A percentile compares a stretch with the other conserved stretches of the same genome.
These are phyloP conservation scores for Polydesmus complanatus DNA, from an alignment of 2,888 invertebrate species.

Conservation along the genomic window DNA sequence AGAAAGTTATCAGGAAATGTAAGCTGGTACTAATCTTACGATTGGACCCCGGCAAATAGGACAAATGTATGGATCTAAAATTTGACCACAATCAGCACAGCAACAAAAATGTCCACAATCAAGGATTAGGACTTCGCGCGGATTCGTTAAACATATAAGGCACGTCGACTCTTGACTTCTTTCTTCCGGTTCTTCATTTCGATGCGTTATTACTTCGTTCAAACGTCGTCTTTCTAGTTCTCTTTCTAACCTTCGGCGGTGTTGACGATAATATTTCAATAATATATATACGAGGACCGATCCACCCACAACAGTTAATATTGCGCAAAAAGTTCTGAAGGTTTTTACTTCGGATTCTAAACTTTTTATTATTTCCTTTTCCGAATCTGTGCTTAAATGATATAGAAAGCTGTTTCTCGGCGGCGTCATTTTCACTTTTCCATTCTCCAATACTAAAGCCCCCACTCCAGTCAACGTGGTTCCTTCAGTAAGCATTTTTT, in stretches of 20 bases:
- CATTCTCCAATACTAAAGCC: constrained; percentile 49
- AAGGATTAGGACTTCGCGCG: constrained; percentile 70
- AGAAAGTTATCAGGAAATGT: constrained; percentile 57
- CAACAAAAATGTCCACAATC: constrained; percentile 84
- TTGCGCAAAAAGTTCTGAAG: no score
- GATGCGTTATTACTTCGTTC: no score
- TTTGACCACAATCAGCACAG: constrained; percentile 69
- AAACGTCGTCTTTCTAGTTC: no score
- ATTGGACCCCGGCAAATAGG: constrained; percentile 66
- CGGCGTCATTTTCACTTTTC: constrained; percentile 52
- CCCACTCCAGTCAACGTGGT: constrained; percentile 67
- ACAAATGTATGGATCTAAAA: constrained; percentile 49
- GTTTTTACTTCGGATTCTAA: no score
- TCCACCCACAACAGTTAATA: no score
- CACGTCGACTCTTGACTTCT: constrained; percentile 38
- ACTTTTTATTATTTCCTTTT: constrained; percentile 56
- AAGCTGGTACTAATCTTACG: constrained; percentile 55
- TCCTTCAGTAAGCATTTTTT: constrained; percentile 69
- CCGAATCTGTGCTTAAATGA: constrained; percentile 64
- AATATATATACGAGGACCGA: no score
- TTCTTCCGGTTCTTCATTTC: constrained; percentile 57
- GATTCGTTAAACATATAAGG: constrained; percentile 59
- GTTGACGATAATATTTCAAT: no score
- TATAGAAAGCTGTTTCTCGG: constrained; percentile 55
- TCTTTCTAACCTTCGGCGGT: no score